Evolutionary conservation across 2,113 vertebrate species (phyloP), one percentile per base, ranked within the genome.

Genomic region (Alligator mississippiensis): DNA sequence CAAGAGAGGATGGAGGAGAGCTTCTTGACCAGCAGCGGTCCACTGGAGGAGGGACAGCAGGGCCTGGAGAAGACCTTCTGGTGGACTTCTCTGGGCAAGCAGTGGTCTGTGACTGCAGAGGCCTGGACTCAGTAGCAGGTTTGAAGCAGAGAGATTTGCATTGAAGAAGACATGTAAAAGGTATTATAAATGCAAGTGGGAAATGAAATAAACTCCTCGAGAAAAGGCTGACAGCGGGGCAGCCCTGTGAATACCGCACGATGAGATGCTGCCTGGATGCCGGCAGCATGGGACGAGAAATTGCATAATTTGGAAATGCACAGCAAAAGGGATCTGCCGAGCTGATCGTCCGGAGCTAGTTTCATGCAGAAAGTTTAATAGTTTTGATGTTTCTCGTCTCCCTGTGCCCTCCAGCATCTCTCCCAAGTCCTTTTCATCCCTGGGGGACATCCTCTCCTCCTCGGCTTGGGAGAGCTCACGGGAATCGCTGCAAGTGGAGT

Each of bases 41-140:
- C 47, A 47, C 38, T 38, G 38, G 38, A 38, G 38, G 38, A 38
- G 38, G 38, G 38, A 38, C 38, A 38, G 6, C 90, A 70, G 88
- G 90, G 95, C 95, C 95, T 95, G 91, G 95, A 96, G 95, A 96
- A 96, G 95, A 85, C 93, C 90, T 91, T 95, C 88, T 91, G 93
- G 47, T 47, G 47, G 47, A 47, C 47, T 47, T 47, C 47, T 47
- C 47, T 47, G 47, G 47, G 47, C 47, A 47, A 47, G 47, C 47
- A 47, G 47, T 47, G 47, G 47, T 47, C 47, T 47, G 8, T 47
- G 47, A 47, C 7, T 47, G 47, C 47, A 47, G 47, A 47, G 47
- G 47, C 47, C 47, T 47, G 47, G 47, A 47, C 47, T 47, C 47
- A 89, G 77, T 83, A 87, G 95, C 88, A 81, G 88, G 91, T 96